These are phyloP conservation scores for Ceratoteleas bidentatus DNA, from an alignment of 1,140 invertebrate genomes.

Conservation along the genomic window DNA sequence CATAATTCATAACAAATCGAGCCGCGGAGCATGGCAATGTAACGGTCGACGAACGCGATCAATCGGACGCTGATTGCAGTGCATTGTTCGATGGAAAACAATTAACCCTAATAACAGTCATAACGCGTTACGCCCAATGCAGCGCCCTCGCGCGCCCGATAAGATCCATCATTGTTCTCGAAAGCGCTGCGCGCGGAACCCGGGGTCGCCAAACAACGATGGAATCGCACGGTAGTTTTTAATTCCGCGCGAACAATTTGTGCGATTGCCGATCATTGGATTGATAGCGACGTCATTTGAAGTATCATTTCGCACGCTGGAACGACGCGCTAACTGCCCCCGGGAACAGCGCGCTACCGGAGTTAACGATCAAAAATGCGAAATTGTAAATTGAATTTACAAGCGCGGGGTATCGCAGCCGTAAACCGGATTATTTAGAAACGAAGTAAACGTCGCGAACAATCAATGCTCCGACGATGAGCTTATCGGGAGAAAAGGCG, in stretches of 20 bases:
- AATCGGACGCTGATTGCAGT: slow-evolving; percentile 66
- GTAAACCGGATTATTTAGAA: neutral
- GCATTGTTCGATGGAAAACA: slow-evolving; percentile 70
- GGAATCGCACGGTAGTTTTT: slow-evolving; percentile 59
- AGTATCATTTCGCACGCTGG: slow-evolving; percentile 44
- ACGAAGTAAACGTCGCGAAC: neutral
- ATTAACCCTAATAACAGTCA: slow-evolving; percentile 71
- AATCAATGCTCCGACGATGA: slow-evolving; percentile 26
- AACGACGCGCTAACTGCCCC: neutral
- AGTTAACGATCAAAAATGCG: slow-evolving; percentile 16
- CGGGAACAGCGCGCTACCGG: too few relatives aligned
- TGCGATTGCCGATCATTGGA: slow-evolving; percentile 48
- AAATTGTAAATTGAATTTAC: neutral
- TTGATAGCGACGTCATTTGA: slow-evolving; percentile 49
- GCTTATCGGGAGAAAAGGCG: slow-evolving; percentile 21
- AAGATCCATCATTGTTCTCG: slow-evolving; percentile 68
- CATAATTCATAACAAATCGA: slow-evolving; percentile 68
- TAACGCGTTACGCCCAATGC: slow-evolving; percentile 67
- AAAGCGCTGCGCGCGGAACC: slow-evolving; percentile 42
- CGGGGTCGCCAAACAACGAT: slow-evolving; percentile 56
- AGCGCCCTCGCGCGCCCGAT: slow-evolving; percentile 55
- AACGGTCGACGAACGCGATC: slow-evolving; percentile 68
- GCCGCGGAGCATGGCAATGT: slow-evolving; percentile 62
- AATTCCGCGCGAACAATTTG: slow-evolving; percentile 64
- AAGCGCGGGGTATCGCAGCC: neutral